Base-by-base conservation (phyloP, 1,140 invertebrate species). In the Lepidurus apus region DNA sequence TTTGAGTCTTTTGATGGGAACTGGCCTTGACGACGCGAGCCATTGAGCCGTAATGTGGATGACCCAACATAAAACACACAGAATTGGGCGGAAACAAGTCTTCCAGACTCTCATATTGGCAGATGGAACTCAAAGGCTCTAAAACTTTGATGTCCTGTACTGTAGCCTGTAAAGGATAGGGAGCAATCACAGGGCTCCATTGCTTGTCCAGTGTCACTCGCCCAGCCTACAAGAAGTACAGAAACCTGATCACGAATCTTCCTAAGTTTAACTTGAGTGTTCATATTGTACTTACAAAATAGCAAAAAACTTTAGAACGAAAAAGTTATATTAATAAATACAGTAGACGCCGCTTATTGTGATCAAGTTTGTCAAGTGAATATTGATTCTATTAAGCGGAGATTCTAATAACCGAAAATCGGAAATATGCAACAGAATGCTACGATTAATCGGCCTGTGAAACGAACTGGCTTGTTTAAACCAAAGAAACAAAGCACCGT, bases 41-140 rank as follows among this genome's bases (percentile, higher is more conserved):
- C 47, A 73, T 42, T 75, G 89, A 89, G 13, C 94, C 95, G 85
- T 95, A 96, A 85, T 93, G 90, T 2, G 91, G 91, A 80, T 89
- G 88, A 0, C 90, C 91, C 8, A 96, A 84, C 85, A 95, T 90
- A 83, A 96, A 97, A 77, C 93, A 91, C 1, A 83, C 81, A 74
- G 88, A 88, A 1, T 89, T 89, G 3, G 85, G 83, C 1, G 90
- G 88, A 82, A 94, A 97, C 0, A 95, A 86, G 45, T 95, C 89
- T n/a, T 89, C 85, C 13, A 94, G 85, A 21, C 88, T 89, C 53
- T 84, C 86, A 80, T 86, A 89, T 42, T 76, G 85, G 80, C 21
- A 82, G 74, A 78, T 79, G 74, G 17, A 42, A 79, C 80, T 76
- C 84, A 75, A 0, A 79, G 80, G 10, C 43, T 74, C 65, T 24